These are phyloP conservation scores for Lysandra bellargus DNA, from an alignment of 2,888 invertebrate genomes.

Conservation along the genomic window DNA sequence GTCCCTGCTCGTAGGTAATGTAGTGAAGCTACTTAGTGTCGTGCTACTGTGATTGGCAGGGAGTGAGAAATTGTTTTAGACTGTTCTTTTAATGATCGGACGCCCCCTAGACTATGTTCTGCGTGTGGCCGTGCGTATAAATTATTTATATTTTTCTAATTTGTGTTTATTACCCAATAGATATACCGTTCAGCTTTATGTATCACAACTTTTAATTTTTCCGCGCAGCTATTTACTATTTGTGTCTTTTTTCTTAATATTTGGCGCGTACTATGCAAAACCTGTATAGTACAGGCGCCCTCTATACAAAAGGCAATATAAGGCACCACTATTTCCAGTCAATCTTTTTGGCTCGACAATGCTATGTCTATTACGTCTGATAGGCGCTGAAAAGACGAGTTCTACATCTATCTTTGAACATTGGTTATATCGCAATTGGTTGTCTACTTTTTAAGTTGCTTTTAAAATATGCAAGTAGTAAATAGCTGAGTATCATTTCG, in stretches of 20 bases:
- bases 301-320: no score
- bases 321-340: no score
- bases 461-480: slow-evolving; percentile 5
- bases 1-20: slow-evolving; percentile 27
- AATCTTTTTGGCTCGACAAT: no score
- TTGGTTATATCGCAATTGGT: no score
- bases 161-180: slow-evolving; percentile 30
- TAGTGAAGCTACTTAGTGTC: slow-evolving; percentile 36
- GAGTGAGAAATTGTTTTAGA: slow-evolving; percentile 33
- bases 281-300: no score
- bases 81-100: slow-evolving; percentile 31
- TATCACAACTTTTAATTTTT: slow-evolving; percentile 11
- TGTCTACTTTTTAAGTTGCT: neutral
- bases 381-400: no score
- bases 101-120: slow-evolving; percentile 25
- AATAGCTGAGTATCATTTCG: slow-evolving; percentile 19
- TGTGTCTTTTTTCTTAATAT: neutral
- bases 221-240: slow-evolving; percentile 3
- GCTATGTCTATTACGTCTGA: no score
- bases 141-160: slow-evolving; percentile 34
- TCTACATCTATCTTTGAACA: no score
- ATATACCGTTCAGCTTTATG: slow-evolving; percentile 28
- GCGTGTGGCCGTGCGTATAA: slow-evolving; percentile 26
- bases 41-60: slow-evolving; percentile 37
- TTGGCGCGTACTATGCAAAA: no score